Evolutionary conservation across 37 sponge, comb jelly and placozoan genomes (phyloP).

Genomic region (Ianthella basta): DNA sequence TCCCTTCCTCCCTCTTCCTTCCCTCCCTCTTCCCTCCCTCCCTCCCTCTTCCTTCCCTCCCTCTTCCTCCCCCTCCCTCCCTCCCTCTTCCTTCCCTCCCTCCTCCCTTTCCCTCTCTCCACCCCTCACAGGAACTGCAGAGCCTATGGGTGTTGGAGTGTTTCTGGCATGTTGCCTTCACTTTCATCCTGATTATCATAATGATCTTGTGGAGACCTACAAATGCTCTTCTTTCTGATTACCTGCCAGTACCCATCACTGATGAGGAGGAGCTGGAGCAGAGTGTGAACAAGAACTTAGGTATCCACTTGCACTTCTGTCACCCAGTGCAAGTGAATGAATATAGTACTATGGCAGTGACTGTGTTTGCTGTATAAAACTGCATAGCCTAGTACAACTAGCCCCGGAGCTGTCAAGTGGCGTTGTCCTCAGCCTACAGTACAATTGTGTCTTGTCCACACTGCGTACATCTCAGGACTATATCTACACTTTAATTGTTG

Average conservation of each 20-base stretch:
- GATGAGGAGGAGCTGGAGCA: slow-evolving; percentile 2
- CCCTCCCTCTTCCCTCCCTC: not conserved
- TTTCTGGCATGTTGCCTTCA: slow-evolving; percentile 87
- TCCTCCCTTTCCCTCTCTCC: too few species aligned
- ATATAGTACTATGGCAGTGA: too few species aligned
- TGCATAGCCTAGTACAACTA: too few species aligned
- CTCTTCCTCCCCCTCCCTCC: not conserved
- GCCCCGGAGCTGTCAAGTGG: too few species aligned
- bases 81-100: not conserved
- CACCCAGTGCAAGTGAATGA: slow-evolving; percentile 39
- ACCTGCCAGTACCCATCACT: not conserved
- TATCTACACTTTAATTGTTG: too few species aligned
- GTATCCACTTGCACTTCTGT: too few species aligned
- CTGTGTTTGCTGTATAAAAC: too few species aligned
- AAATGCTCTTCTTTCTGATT: slow-evolving; percentile 56
- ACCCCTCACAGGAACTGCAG: slow-evolving; percentile 80
- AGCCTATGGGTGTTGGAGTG: slow-evolving; percentile 72
- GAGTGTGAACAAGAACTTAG: too few species aligned
- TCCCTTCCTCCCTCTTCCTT: too few species aligned
- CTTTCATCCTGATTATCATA: slow-evolving; percentile 63
- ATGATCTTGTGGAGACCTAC: slow-evolving; percentile 91
- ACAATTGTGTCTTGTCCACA: too few species aligned
- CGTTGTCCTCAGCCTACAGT: too few species aligned
- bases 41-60: not conserved
- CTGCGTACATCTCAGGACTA: too few species aligned